Evolutionary conservation across 2,113 vertebrate species (phyloP).

Genomic region (Ochotona curzoniae): DNA sequence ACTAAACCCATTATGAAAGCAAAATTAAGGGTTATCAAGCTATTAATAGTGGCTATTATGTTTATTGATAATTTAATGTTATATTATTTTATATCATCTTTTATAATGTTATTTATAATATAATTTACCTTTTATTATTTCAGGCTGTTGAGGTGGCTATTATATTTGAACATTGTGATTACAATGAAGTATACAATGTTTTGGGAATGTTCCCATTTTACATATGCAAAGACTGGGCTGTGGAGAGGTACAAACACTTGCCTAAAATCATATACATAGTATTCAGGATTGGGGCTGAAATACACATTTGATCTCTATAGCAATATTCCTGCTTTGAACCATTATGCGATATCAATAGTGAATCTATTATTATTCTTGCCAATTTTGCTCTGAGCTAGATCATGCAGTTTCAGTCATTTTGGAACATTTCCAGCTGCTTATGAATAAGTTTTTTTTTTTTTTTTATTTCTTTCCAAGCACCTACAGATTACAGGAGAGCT

Average conservation of each 20-base stretch:
- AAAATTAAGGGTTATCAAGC: not conserved
- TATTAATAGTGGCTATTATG: too few relatives aligned
- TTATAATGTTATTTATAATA: too few relatives aligned
- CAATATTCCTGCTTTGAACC: not conserved
- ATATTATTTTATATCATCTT: too few relatives aligned
- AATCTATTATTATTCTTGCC: not conserved
- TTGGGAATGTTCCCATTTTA: not conserved
- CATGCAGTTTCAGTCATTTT: not conserved
- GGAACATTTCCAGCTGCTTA: not conserved
- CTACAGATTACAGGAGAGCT: constrained; percentile 35
- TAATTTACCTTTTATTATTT: too few relatives aligned
- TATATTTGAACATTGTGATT: not conserved
- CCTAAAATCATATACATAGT: not conserved
- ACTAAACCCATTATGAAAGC: not conserved
- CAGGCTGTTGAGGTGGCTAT: not conserved
- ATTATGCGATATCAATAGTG: not conserved
- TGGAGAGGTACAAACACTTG: constrained; percentile 34
- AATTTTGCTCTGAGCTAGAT: not conserved
- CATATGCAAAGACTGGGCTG: not conserved
- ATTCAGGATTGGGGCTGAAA: not conserved
- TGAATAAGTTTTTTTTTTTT: constrained; percentile 5
- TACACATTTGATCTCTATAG: not conserved
- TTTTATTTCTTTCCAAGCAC: constrained; percentile 12
- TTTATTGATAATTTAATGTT: too few relatives aligned
- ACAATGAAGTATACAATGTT: not conserved